These are phyloP conservation scores for Sceloporus tristichus DNA, from an alignment of 2,113 vertebrate species.

Conservation along the genomic window DNA sequence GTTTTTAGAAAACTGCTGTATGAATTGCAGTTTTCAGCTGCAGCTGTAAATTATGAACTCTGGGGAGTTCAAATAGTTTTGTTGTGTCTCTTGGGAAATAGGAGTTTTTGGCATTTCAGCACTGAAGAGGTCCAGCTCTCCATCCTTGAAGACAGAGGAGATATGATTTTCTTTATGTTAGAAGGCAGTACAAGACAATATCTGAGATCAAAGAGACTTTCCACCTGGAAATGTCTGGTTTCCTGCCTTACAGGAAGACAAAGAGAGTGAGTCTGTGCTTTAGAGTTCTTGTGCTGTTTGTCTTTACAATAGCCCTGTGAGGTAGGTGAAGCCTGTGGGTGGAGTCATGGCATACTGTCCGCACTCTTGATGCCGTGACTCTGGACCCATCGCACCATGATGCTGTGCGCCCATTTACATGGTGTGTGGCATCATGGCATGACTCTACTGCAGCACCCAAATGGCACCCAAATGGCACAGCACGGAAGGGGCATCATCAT, in stretches of 20 bases:
- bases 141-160: background rate
- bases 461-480: too few relatives aligned
- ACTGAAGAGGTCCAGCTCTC: rapidly evolving
- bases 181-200: background rate
- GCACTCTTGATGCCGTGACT: too few relatives aligned
- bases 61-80: background rate
- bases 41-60: background rate
- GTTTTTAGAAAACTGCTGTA: constrained; percentile 10
- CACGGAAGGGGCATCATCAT: too few relatives aligned
- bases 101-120: background rate
- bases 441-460: too few relatives aligned
- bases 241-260: background rate
- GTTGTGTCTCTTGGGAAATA: background rate
- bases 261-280: background rate
- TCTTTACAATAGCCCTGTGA: background rate
- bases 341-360: too few relatives aligned
- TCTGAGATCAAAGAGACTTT: too few relatives aligned
- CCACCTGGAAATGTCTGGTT: background rate
- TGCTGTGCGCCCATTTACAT: too few relatives aligned
- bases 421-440: too few relatives aligned
- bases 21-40: constrained; percentile 40
- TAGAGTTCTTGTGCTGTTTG: background rate
- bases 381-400: too few relatives aligned
- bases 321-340: background rate
- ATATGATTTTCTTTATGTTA: too few relatives aligned